These are phyloP conservation scores for Meda fulgida DNA, from an alignment of 2,797 vertebrate genomes.

Conservation along the genomic window DNA sequence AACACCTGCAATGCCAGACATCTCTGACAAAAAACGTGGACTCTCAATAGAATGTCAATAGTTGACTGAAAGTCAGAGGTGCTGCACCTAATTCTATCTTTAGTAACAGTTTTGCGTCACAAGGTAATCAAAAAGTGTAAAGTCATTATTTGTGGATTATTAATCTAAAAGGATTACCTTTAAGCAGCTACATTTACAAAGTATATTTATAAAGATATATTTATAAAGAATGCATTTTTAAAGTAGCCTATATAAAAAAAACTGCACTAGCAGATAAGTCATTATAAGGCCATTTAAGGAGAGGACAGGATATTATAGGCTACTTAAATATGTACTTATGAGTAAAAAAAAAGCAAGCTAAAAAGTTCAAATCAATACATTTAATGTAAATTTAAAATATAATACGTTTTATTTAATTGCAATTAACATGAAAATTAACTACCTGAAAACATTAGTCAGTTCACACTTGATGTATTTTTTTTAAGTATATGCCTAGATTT, in stretches of 20 bases:
- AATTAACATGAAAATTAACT: not conserved
- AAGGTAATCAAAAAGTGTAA: constrained; percentile 24
- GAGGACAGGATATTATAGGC: not conserved
- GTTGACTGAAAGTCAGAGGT: not conserved
- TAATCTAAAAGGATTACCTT: constrained; percentile 37
- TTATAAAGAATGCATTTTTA: not conserved
- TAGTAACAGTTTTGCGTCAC: constrained; percentile 48
- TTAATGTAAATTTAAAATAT: not conserved
- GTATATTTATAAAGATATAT: not conserved
- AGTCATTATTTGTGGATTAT: constrained; percentile 37
- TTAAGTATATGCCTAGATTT: not conserved
- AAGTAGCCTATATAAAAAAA: not conserved
- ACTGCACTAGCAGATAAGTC: not conserved
- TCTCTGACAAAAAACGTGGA: not conserved
- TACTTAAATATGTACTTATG: not conserved
- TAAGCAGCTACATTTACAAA: constrained; percentile 38
- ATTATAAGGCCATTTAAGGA: not conserved
- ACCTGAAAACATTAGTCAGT: not conserved
- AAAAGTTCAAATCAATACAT: not conserved
- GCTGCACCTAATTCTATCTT: constrained; percentile 44
- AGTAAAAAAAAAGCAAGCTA: not conserved
- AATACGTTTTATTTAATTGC: not conserved
- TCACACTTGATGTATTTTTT: too few relatives aligned
- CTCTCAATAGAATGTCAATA: not conserved
- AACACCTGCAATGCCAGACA: not conserved